These are phyloP conservation scores for Alosa alosa DNA, from an alignment of 2,113 vertebrate genomes.

Conservation along the genomic window DNA sequence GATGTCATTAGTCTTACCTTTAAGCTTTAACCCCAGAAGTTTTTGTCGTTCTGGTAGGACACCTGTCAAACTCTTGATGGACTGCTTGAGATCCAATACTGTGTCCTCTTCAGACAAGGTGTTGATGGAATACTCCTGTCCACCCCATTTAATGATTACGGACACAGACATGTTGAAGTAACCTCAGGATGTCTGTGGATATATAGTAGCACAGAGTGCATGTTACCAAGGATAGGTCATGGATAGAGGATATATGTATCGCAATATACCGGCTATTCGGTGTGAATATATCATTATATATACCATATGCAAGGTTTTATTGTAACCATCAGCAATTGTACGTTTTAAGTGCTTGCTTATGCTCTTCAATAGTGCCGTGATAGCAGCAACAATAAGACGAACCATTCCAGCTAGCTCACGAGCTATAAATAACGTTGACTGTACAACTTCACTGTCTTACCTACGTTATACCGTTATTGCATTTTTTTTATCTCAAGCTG, in stretches of 20 bases:
- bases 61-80: conserved; percentile 93
- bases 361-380: too few species aligned
- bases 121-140: conserved; percentile 94
- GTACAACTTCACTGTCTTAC: not conserved
- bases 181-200: not conserved
- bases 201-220: not conserved
- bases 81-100: conserved; percentile 93
- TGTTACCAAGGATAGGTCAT: too few species aligned
- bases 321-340: too few species aligned
- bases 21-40: conserved; percentile 93
- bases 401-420: not conserved
- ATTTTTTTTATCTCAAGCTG: not conserved
- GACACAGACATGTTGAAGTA: conserved; percentile 85
- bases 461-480: not conserved
- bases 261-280: too few species aligned
- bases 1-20: conserved; percentile 74
- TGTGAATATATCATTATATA: too few species aligned
- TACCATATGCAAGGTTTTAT: too few species aligned
- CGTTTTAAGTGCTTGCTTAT: too few species aligned
- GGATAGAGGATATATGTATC: not conserved
- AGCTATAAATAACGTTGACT: not conserved
- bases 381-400: not conserved
- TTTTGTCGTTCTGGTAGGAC: conserved; percentile 96
- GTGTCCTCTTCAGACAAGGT: conserved; percentile 96
- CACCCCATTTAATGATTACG: conserved; percentile 98